These are phyloP conservation scores for Malurus cyaneus DNA, from an alignment of 2,113 vertebrate genomes.

Conservation along the genomic window DNA sequence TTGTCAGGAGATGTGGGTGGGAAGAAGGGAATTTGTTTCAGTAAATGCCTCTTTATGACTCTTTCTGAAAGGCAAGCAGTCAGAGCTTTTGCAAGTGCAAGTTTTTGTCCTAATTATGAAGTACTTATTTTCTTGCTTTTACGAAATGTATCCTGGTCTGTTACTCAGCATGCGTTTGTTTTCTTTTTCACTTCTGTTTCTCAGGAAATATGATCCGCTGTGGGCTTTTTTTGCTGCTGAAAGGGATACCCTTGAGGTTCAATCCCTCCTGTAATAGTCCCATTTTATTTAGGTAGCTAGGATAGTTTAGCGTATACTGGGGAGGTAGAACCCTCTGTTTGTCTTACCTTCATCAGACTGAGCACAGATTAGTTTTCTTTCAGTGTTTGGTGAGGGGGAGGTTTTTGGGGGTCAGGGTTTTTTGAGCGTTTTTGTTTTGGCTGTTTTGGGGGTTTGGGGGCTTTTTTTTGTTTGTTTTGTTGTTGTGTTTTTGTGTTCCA, in stretches of 20 bases:
- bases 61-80: background rate
- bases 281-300: background rate
- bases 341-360: background rate
- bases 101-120: background rate
- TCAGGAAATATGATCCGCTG: background rate
- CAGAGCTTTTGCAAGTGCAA: background rate
- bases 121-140: background rate
- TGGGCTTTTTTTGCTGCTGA: background rate
- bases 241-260: background rate
- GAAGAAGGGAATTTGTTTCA: background rate
- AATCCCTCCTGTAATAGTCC: background rate
- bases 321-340: background rate
- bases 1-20: background rate
- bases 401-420: too few relatives aligned
- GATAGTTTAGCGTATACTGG: background rate
- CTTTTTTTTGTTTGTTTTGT: too few relatives aligned
- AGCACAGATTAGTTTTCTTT: background rate
- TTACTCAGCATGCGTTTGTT: background rate
- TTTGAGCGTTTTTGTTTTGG: too few relatives aligned
- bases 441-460: too few relatives aligned
- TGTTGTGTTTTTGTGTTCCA: too few relatives aligned
- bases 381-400: too few relatives aligned
- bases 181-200: background rate
- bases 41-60: background rate
- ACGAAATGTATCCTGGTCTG: background rate